phyloP scores from a whole-genome alignment of 2,888 invertebrate genomes.

The Rapana venosa region DNA sequence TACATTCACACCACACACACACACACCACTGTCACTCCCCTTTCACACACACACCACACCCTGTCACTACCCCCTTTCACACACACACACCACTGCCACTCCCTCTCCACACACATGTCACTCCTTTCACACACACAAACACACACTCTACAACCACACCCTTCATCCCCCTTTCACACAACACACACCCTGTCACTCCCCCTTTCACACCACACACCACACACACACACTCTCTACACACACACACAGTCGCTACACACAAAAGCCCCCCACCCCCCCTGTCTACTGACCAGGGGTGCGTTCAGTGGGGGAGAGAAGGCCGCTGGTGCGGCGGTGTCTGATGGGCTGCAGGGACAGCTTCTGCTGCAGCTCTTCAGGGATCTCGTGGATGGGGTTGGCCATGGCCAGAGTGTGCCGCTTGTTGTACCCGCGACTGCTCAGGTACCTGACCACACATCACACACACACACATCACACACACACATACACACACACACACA shows the following conservation, averaged over 20 bases:
- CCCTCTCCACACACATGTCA: background rate
- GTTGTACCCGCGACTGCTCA: conserved; percentile 86
- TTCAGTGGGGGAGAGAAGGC: conserved; percentile 53
- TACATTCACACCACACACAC: too few relatives aligned
- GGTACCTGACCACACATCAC: conserved; percentile 82
- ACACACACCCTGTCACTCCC: background rate
- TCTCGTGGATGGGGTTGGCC: conserved; percentile 83
- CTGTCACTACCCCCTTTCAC: background rate
- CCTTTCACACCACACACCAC: too few relatives aligned
- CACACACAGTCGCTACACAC: background rate
- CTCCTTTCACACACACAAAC: too few relatives aligned
- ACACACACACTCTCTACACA: background rate
- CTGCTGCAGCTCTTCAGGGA: conserved; percentile 80
- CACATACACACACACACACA: background rate
- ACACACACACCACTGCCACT: background rate
- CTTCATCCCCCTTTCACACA: too few relatives aligned
- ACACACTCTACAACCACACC: too few relatives aligned
- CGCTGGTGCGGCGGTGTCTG: conserved; percentile 83
- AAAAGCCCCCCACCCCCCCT: background rate
- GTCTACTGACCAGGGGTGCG: conserved; percentile 44
- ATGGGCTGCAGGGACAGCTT: conserved; percentile 78
- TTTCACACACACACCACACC: too few relatives aligned
- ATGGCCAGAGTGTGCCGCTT: conserved; percentile 88
- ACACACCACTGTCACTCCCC: too few relatives aligned
- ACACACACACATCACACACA: background rate